Evolutionary conservation across 2,888 invertebrate species (phyloP), one percentile per base, ranked within the genome.

Genomic region (Sylvicola fuscatus): DNA sequence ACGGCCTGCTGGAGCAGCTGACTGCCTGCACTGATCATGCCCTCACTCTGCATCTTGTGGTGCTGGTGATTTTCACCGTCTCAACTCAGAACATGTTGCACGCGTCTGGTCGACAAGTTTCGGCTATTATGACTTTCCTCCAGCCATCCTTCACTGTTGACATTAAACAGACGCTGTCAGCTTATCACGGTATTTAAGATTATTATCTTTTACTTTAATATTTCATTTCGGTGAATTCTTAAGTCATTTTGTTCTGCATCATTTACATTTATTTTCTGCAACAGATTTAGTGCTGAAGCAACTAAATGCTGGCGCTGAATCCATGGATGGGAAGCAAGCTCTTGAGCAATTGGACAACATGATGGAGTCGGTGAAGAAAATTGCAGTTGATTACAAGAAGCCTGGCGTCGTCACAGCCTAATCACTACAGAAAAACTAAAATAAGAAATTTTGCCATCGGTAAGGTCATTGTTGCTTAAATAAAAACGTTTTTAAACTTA

Each of bases 91-190:
- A 66, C 45, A 81, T 89, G 64, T 51, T 95, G 16, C 87, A 93
- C 56, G 89, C 89, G 11, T 92, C 93, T 16, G 97, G 97, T 0
- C 75, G 86, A 53, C 89, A 89, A 60, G 87, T 97, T 10, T 76
- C 87, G 1, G 64, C 73, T 13, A 69, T 95, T 43, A 64, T 93
- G 32, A 51, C 65, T 2, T 80, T 71, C 53, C 64, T 95, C 35
- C 72, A 76, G 43, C 62, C 67, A 14, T 70, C 72, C 45, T 55
- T 93, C 34, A 68, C 68, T 40, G 62, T 65, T 15, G 74, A 79
- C 5, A 69, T 78, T 38, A 67, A 68, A 49, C 53, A 64, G 2
- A 58, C 68, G 37, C 62, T 93, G 2, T 66, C 70, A 32, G 60
- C 64, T 34, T 84, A 76, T 56, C 82, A 90, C 63, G 87, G 89